Conservation (phyloP, 2,888 invertebrate species). For the Troides oblongomaculatus region DNA sequence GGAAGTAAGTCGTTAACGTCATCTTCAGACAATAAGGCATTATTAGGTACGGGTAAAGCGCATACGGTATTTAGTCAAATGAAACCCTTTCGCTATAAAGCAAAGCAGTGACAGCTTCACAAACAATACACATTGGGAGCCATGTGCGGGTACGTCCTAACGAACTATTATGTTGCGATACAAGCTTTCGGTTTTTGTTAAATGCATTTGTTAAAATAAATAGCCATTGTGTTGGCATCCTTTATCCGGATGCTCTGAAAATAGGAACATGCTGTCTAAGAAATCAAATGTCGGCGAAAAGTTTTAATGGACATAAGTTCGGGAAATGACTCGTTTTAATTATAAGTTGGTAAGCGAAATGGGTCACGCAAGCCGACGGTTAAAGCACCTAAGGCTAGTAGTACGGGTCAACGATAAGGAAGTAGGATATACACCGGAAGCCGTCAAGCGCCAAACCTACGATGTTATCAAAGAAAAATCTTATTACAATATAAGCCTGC, state of each 20-base stretch:
- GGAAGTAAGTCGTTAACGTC: conserved; percentile 49
- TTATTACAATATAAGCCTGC: conserved; percentile 45
- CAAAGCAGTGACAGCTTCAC: conserved; percentile 54
- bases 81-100: conserved; percentile 64
- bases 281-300: conserved; percentile 43
- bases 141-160: conserved; percentile 65
- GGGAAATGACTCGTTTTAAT: conserved; percentile 23
- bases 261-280: not conserved
- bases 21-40: conserved; percentile 44
- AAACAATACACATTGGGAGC: conserved; percentile 64
- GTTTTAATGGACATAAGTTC: conserved; percentile 35
- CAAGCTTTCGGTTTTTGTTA: conserved; percentile 37
- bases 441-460: conserved; percentile 29
- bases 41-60: conserved; percentile 45
- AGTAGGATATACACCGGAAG: conserved; percentile 65
- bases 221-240: not conserved
- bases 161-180: conserved; percentile 67
- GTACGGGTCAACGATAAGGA: conserved; percentile 53
- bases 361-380: conserved; percentile 56
- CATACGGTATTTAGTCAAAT: conserved; percentile 52
- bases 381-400: conserved; percentile 39
- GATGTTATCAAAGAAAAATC: conserved; percentile 54
- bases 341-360: conserved; percentile 32
- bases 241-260: not conserved
- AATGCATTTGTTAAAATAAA: conserved; percentile 10